These are phyloP conservation scores for Pluvianellus socialis DNA, from an alignment of 2,113 vertebrate species.

Conservation along the genomic window DNA sequence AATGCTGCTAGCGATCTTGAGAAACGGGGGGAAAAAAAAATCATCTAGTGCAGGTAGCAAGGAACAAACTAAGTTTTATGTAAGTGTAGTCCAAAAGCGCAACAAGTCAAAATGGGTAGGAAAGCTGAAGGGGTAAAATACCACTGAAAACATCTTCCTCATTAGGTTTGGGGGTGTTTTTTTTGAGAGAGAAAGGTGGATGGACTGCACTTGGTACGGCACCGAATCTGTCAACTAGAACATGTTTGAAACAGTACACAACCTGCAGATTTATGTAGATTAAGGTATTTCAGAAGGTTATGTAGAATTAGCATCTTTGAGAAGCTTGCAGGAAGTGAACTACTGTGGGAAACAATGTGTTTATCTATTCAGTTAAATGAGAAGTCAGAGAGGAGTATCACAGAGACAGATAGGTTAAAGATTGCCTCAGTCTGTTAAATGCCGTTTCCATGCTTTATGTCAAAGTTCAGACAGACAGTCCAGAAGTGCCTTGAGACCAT, in stretches of 20 bases:
- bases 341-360: rapidly evolving
- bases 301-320: neutral
- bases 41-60: neutral
- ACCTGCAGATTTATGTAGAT: neutral
- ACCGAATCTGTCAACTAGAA: neutral
- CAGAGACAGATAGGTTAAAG: neutral
- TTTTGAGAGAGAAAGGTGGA: neutral
- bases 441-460: neutral
- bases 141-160: neutral
- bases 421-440: neutral
- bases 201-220: neutral
- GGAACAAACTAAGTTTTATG: neutral
- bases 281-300: neutral
- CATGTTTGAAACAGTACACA: neutral
- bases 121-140: neutral
- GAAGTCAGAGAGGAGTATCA: neutral
- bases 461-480: conserved; percentile 11
- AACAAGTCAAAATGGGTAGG: neutral
- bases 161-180: no score
- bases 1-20: neutral
- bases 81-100: neutral
- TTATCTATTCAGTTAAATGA: neutral
- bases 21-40: neutral
- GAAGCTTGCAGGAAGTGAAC: neutral
- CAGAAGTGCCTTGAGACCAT: neutral